These are phyloP conservation scores for Ecdyonurus torrentis DNA, from an alignment of 2,888 invertebrate species.

Conservation along the genomic window DNA sequence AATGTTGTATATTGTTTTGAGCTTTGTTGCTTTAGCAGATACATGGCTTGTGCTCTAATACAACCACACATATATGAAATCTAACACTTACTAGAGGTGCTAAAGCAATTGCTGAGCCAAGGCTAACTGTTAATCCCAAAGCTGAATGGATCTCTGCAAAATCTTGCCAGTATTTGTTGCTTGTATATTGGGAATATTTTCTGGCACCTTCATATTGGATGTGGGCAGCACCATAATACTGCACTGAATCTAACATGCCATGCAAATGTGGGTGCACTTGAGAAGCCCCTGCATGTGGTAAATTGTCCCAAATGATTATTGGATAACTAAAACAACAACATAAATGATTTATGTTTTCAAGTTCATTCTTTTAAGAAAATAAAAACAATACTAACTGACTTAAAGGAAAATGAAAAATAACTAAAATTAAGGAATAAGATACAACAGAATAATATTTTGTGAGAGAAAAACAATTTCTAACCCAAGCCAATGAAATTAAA, in stretches of 20 bases:
- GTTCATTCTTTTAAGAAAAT: background rate
- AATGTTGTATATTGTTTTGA: no score
- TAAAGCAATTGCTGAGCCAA: slow-evolving; percentile 22
- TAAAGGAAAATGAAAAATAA: no score
- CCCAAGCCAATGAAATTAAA: no score
- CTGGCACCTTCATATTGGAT: slow-evolving; percentile 21
- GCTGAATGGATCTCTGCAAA: slow-evolving; percentile 22
- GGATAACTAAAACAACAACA: slow-evolving; percentile 19
- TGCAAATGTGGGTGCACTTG: slow-evolving; percentile 31
- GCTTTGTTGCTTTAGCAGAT: no score
- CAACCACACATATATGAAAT: no score
- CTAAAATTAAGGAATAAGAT: no score
- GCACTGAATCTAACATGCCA: slow-evolving; percentile 21
- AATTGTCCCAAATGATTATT: slow-evolving; percentile 26
- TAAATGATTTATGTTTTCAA: background rate
- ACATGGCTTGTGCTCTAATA: no score
- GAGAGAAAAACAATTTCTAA: no score
- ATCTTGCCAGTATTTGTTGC: slow-evolving; percentile 23
- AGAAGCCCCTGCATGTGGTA: slow-evolving; percentile 29
- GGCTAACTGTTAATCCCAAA: slow-evolving; percentile 22
- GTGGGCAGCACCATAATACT: slow-evolving; percentile 25
- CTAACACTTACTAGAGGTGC: slow-evolving; percentile 20
- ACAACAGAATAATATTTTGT: no score
- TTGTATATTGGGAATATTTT: slow-evolving; percentile 19
- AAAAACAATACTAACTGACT: no score